These are phyloP conservation scores for Aricia agestis DNA, from an alignment of 1,140 invertebrate species.

Conservation along the genomic window DNA sequence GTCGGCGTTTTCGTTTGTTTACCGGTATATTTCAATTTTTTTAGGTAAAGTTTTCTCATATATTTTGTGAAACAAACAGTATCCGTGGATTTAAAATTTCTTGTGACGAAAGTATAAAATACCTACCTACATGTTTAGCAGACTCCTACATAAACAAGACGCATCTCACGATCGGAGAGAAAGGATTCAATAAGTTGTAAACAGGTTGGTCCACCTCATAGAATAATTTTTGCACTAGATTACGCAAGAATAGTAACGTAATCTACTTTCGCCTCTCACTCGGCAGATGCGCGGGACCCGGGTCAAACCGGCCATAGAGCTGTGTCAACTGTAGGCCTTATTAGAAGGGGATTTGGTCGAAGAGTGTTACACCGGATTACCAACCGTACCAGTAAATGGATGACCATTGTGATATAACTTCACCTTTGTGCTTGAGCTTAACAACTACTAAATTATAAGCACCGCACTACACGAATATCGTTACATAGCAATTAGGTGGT, in stretches of 20 bases:
- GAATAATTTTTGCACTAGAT: conserved; percentile 47
- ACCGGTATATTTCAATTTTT: neutral
- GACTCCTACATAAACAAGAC: neutral
- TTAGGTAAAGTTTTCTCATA: no score
- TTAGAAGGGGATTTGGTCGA: no score
- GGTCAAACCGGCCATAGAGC: conserved; percentile 32
- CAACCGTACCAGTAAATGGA: conserved; percentile 27
- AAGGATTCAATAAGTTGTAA: conserved; percentile 21
- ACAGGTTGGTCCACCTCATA: conserved; percentile 21
- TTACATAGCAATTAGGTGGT: no score
- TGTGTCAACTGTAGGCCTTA: conserved; percentile 6
- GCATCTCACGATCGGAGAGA: conserved; percentile 14
- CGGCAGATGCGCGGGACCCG: conserved; percentile 36
- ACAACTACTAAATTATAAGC: no score
- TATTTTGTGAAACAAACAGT: no score
- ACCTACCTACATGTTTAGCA: no score
- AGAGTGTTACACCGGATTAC: no score
- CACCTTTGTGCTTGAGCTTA: no score
- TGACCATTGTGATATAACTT: conserved; percentile 28
- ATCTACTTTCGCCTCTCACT: conserved; percentile 59
- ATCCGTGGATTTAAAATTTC: no score
- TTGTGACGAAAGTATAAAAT: no score
- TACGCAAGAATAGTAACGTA: conserved; percentile 46
- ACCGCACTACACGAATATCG: no score
- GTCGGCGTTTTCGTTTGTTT: neutral